Evolutionary conservation across 2,888 invertebrate genomes (phyloP).

Genomic region (Malachius bipustulatus): DNA sequence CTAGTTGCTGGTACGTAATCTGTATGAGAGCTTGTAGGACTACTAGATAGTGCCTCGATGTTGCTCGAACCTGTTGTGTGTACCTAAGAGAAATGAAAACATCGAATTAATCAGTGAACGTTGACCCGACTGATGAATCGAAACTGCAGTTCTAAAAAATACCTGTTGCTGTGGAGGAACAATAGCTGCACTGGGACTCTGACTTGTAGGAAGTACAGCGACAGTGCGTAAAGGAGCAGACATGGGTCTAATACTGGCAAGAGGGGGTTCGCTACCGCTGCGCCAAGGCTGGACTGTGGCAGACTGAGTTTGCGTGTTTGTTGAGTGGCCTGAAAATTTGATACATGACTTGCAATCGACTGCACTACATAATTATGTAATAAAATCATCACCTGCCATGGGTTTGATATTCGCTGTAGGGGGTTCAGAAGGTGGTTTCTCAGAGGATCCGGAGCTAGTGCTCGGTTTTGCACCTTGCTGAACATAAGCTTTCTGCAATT

Average conservation of each 20-base stretch:
- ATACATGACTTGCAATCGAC: conserved; percentile 7
- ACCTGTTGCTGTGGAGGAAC: conserved; percentile 50
- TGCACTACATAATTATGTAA: conserved; percentile 14
- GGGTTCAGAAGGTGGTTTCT: conserved; percentile 45
- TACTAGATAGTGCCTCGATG: conserved; percentile 47
- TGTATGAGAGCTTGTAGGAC: conserved; percentile 63
- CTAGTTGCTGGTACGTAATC: conserved; percentile 82
- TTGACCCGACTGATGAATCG: no score
- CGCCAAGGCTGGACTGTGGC: conserved; percentile 56
- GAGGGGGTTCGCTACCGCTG: conserved; percentile 63
- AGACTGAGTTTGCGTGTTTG: conserved; percentile 38
- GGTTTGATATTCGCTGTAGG: conserved; percentile 91
- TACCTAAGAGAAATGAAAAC: no score
- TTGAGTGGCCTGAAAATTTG: conserved; percentile 29
- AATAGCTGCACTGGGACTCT: conserved; percentile 42
- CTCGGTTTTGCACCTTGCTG: conserved; percentile 58
- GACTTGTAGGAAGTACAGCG: conserved; percentile 63
- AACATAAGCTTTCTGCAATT: conserved; percentile 40
- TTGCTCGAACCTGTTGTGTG: conserved; percentile 40
- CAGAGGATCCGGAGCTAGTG: conserved; percentile 51
- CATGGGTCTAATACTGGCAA: conserved; percentile 89
- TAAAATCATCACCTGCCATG: conserved; percentile 57
- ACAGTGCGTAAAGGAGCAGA: conserved; percentile 56
- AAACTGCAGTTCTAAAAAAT: no score
- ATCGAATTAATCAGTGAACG: neutral